Conservation (phyloP, 2,888 invertebrate genomes). For the Pristionchus exspectatus region DNA sequence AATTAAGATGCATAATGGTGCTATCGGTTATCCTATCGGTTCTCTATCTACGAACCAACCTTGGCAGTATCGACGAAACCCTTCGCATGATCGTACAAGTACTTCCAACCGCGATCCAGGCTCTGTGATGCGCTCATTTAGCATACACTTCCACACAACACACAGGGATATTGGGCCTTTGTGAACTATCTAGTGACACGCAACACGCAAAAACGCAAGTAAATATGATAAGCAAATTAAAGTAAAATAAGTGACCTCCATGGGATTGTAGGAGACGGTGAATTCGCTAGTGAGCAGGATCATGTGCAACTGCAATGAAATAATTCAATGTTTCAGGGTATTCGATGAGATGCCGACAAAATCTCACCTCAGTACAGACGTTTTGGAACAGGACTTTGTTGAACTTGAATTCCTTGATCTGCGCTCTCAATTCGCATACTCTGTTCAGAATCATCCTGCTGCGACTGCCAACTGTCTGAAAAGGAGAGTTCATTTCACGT, state of each 20-base stretch:
- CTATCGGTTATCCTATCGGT: background rate
- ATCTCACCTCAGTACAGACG: background rate
- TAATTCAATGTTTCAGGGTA: background rate
- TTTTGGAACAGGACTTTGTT: background rate
- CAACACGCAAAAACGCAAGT: no score
- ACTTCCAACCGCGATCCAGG: background rate
- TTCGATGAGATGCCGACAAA: background rate
- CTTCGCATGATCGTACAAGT: background rate
- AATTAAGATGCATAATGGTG: no score
- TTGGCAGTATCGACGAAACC: background rate
- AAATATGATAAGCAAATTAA: no score
- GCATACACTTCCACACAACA: background rate
- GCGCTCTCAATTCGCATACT: background rate
- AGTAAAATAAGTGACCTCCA: background rate
- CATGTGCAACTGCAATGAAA: background rate
- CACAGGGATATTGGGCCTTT: no score
- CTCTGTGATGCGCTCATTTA: background rate
- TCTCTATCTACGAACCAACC: background rate
- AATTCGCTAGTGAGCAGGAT: background rate
- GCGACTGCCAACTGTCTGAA: background rate
- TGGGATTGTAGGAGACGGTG: background rate
- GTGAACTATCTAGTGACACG: no score
- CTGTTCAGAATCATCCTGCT: background rate
- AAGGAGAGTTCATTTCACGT: background rate
- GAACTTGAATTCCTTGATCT: background rate